Conservation (phyloP, 2,888 invertebrate genomes). For the Plagiodera versicolora region DNA sequence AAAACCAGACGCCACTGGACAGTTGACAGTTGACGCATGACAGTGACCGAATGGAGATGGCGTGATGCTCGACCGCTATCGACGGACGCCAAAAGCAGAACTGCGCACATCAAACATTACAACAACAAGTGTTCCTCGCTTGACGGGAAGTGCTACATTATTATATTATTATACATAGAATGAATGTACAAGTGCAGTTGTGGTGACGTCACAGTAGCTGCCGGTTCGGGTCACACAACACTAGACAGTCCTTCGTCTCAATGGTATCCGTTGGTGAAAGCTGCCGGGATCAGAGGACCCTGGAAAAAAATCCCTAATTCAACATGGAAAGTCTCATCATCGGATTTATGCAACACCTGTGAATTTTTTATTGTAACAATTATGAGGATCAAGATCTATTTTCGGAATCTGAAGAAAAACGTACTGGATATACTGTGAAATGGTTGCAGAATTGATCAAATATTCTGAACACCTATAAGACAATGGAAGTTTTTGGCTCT, state of each 20-base stretch:
- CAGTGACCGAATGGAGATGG: background rate
- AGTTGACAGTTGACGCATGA: too few relatives aligned
- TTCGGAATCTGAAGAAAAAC: too few relatives aligned
- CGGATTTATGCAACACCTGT: too few relatives aligned
- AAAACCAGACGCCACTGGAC: too few relatives aligned
- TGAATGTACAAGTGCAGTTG: slow-evolving; percentile 57
- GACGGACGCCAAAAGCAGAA: slow-evolving; percentile 55
- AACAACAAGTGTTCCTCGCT: slow-evolving; percentile 57
- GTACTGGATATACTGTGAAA: too few relatives aligned
- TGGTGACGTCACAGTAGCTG: slow-evolving; percentile 56
- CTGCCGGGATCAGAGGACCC: slow-evolving; percentile 97
- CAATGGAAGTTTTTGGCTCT: too few relatives aligned
- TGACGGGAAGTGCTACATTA: slow-evolving; percentile 55
- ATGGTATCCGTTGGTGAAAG: slow-evolving; percentile 98
- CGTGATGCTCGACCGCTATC: slow-evolving; percentile 53
- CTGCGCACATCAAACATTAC: slow-evolving; percentile 56
- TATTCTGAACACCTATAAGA: too few relatives aligned
- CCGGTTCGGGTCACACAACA: slow-evolving; percentile 57
- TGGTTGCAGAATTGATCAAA: too few relatives aligned
- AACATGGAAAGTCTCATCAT: background rate
- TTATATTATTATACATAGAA: slow-evolving; percentile 53
- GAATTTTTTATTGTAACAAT: too few relatives aligned
- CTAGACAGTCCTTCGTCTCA: slow-evolving; percentile 60
- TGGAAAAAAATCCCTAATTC: slow-evolving; percentile 60
- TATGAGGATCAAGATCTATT: too few relatives aligned